Conservation (phyloP, 2,888 invertebrate species). For the Ormyrus labotus region DNA sequence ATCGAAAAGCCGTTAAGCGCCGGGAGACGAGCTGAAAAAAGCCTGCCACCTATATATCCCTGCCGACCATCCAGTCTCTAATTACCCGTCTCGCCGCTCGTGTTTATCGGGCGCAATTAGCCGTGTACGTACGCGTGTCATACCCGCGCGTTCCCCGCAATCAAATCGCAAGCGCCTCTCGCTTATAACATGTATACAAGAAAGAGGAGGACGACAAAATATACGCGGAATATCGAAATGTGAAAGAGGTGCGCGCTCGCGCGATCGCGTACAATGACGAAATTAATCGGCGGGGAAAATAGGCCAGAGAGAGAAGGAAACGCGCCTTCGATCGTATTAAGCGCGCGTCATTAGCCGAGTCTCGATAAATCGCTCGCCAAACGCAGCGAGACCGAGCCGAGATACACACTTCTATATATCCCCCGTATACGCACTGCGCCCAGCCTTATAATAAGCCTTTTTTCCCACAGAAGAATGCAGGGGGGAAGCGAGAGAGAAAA, state of each 20-base stretch:
- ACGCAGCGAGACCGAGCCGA: constrained; percentile 12
- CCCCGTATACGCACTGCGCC: background rate
- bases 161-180: too few species aligned
- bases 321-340: constrained; percentile 2
- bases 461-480: constrained; percentile 9
- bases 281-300: constrained; percentile 42
- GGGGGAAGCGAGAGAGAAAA: background rate
- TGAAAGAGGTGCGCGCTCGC: background rate
- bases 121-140: too few species aligned
- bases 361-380: constrained; percentile 18
- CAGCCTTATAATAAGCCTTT: background rate
- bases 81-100: too few species aligned
- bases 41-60: too few species aligned
- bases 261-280: constrained; percentile 11
- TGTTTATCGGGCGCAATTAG: too few species aligned
- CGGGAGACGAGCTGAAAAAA: background rate
- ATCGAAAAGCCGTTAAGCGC: constrained; percentile 35
- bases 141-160: too few species aligned
- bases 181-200: too few species aligned
- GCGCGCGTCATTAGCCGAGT: constrained; percentile 8
- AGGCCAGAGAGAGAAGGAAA: constrained; percentile 11
- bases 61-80: too few species aligned
- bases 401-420: constrained; percentile 3
- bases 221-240: too few species aligned
- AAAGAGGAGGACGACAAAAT: too few species aligned